phyloP scores from a whole-genome alignment of 2,797 vertebrate species.

The Micropoecilia bifurca region DNA sequence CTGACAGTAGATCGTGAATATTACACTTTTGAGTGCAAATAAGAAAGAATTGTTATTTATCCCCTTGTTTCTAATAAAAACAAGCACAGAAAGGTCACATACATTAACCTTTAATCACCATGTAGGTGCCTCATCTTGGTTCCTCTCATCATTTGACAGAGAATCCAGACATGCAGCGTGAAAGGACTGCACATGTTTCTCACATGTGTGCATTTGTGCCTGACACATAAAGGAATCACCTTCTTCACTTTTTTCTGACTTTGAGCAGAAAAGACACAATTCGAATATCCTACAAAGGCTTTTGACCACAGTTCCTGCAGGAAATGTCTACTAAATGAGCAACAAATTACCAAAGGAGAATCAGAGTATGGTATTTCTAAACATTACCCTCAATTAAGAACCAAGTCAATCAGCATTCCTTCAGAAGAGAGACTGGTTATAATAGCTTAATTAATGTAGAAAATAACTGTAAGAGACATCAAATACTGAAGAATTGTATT shows the following conservation, averaged over 20 bases:
- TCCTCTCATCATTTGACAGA: conserved; percentile 20
- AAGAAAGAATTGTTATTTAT: conserved; percentile 4
- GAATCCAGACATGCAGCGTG: conserved; percentile 6
- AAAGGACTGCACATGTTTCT: neutral
- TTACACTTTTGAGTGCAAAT: conserved; percentile 11
- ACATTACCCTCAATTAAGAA: conserved; percentile 5
- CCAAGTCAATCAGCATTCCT: conserved; percentile 7
- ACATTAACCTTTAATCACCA: conserved; percentile 51
- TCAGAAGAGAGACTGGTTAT: neutral
- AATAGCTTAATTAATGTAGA: neutral
- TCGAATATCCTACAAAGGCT: neutral
- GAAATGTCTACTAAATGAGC: conserved; percentile 21
- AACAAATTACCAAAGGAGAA: neutral
- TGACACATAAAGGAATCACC: conserved; percentile 12
- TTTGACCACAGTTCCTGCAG: conserved; percentile 10
- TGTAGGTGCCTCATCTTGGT: neutral
- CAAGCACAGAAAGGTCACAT: conserved; percentile 19
- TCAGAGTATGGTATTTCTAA: neutral
- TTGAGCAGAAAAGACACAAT: conserved; percentile 1
- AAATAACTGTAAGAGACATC: neutral
- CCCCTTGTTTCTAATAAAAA: conserved; percentile 18
- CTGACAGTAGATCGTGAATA: conserved; percentile 28
- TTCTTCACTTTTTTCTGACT: conserved; percentile 23
- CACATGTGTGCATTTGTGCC: conserved; percentile 2
- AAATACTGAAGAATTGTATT: no score